A percentile compares a stretch with the other conserved stretches of the same genome.
Conservation (phyloP, 2,888 invertebrate species). For the Harpalus rufipes region DNA sequence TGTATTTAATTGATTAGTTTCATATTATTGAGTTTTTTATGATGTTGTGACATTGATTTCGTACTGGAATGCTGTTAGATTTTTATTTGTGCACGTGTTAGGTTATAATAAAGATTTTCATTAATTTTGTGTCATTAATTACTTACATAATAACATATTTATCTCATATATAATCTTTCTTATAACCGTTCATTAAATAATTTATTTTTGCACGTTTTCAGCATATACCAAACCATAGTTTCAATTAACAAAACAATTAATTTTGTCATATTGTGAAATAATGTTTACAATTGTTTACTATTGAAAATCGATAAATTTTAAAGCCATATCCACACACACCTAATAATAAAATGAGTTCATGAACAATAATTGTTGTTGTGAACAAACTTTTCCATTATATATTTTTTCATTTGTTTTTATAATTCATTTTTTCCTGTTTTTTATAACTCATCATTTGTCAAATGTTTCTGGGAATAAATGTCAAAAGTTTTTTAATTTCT, state of each 20-base stretch:
- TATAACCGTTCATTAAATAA: constrained; percentile 25
- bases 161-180: constrained; percentile 37
- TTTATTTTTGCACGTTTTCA: constrained; percentile 40
- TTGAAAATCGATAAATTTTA: background rate
- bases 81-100: constrained; percentile 31
- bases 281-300: background rate
- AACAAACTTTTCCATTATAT: background rate
- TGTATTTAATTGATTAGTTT: constrained; percentile 10
- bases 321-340: background rate
- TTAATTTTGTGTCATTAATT: constrained; percentile 27
- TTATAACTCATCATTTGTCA: background rate
- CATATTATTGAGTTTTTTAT: constrained; percentile 20
- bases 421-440: background rate
- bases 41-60: constrained; percentile 12
- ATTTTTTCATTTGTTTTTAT: background rate
- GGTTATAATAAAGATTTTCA: constrained; percentile 39
- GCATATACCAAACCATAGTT: constrained; percentile 15
- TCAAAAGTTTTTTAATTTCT: background rate
- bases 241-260: background rate
- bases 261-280: background rate
- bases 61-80: background rate
- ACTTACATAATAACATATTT: constrained; percentile 25
- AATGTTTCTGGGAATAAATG: background rate
- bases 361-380: background rate
- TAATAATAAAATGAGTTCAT: background rate